A percentile compares a stretch with the other conserved stretches of the same genome.
These are phyloP conservation scores for Branchipolynoe longqiensis DNA, from an alignment of 2,888 invertebrate genomes.

Conservation along the genomic window DNA sequence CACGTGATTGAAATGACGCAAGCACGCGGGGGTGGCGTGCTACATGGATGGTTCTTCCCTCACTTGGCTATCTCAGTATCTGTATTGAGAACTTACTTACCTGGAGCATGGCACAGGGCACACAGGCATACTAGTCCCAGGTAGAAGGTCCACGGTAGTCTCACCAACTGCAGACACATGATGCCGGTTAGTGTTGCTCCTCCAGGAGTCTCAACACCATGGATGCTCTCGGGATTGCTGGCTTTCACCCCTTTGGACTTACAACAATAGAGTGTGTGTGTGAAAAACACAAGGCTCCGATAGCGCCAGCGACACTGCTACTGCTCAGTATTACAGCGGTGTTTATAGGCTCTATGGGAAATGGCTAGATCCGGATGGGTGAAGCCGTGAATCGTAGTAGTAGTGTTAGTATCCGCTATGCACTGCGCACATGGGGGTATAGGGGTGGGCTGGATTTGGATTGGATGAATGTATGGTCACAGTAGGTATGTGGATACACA, in stretches of 20 bases:
- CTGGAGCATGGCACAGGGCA: slow-evolving; percentile 49
- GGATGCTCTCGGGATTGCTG: neutral
- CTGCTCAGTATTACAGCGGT: neutral
- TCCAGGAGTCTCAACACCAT: neutral
- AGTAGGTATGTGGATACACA: too few relatives aligned
- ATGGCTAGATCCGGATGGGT: slow-evolving; percentile 8
- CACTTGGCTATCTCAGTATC: too few relatives aligned
- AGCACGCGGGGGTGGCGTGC: too few relatives aligned
- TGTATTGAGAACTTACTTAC: slow-evolving; percentile 31
- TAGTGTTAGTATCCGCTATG: neutral
- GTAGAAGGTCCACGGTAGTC: slow-evolving; percentile 42
- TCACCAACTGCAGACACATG: slow-evolving; percentile 49
- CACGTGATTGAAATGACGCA: too few relatives aligned
- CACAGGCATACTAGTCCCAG: slow-evolving; percentile 45
- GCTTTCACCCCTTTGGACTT: neutral
- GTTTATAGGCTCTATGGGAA: too few relatives aligned
- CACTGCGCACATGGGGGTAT: too few relatives aligned
- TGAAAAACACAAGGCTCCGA: neutral
- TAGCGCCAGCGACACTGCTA: neutral
- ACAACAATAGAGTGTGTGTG: neutral
- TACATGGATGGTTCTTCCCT: too few relatives aligned
- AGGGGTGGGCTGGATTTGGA: too few relatives aligned
- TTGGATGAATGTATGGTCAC: too few relatives aligned
- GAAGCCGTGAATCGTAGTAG: neutral
- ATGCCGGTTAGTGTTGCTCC: neutral